Conservation (phyloP, 2,113 vertebrate species). For the Hippocampus mohnikei region DNA sequence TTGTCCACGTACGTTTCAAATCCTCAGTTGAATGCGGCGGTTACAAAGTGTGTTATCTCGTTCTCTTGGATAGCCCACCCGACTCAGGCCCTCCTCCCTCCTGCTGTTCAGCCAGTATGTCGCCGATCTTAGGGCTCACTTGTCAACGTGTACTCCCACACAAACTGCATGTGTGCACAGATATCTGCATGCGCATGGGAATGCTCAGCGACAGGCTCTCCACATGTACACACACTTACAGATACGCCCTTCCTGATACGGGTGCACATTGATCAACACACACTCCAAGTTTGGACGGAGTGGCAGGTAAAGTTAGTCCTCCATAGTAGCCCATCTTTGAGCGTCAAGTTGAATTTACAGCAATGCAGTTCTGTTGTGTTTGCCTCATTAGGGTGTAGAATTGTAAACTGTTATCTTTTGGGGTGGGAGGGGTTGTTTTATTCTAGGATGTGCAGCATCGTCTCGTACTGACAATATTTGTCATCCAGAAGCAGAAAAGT, state of each 20-base stretch:
- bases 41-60: conserved; percentile 61
- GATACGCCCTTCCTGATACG: conserved; percentile 23
- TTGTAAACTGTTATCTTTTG: too few species aligned
- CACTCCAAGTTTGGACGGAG: conserved; percentile 25
- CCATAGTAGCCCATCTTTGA: background rate
- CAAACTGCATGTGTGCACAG: conserved; percentile 28
- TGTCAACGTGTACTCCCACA: conserved; percentile 56
- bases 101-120: conserved; percentile 57
- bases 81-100: conserved; percentile 34
- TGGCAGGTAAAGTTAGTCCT: conserved; percentile 25
- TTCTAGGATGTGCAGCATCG: too few species aligned
- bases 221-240: conserved; percentile 49
- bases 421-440: too few species aligned
- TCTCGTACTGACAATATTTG: too few species aligned
- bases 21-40: conserved; percentile 22
- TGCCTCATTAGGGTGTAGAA: too few species aligned
- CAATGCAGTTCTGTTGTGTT: too few species aligned
- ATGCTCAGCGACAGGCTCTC: conserved; percentile 44
- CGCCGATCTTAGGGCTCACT: conserved; percentile 44
- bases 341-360: too few species aligned
- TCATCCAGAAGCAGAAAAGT: too few species aligned
- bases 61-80: conserved; percentile 60
- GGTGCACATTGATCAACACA: conserved; percentile 34
- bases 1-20: too few species aligned
- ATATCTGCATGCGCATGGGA: conserved; percentile 32